These are phyloP conservation scores for Nymphalis polychloros DNA, from an alignment of 2,888 invertebrate genomes.

Conservation along the genomic window DNA sequence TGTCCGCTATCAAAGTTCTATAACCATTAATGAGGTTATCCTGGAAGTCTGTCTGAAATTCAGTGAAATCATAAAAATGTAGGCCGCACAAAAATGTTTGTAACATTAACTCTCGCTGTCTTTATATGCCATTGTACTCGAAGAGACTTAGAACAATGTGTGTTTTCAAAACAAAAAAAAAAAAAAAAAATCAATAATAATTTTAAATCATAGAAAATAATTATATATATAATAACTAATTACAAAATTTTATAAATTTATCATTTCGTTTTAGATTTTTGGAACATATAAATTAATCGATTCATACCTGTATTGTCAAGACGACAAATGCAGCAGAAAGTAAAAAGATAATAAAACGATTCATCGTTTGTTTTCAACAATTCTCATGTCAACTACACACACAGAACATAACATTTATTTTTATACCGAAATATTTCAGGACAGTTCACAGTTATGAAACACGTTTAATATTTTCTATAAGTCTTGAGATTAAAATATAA, in stretches of 20 bases:
- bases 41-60: slow-evolving; percentile 73
- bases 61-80: too few species aligned
- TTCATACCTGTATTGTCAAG: slow-evolving; percentile 63
- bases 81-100: too few species aligned
- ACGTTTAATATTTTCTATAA: not conserved
- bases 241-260: too few species aligned
- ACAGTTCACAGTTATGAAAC: not conserved
- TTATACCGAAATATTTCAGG: not conserved
- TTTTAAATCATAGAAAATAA: too few species aligned
- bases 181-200: too few species aligned
- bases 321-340: slow-evolving; percentile 56
- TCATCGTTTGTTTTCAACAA: slow-evolving; percentile 60
- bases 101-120: too few species aligned
- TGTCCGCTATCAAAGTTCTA: slow-evolving; percentile 72
- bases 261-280: too few species aligned
- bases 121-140: too few species aligned
- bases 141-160: too few species aligned
- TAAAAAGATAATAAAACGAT: slow-evolving; percentile 59
- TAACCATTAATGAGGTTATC: slow-evolving; percentile 78
- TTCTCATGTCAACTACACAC: slow-evolving; percentile 57
- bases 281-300: too few species aligned
- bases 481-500: not conserved
- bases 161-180: too few species aligned
- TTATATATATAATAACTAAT: too few species aligned
- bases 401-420: slow-evolving; percentile 13